These are phyloP conservation scores for Dasypogon diadema DNA, from an alignment of 2,888 invertebrate species.

Conservation along the genomic window DNA sequence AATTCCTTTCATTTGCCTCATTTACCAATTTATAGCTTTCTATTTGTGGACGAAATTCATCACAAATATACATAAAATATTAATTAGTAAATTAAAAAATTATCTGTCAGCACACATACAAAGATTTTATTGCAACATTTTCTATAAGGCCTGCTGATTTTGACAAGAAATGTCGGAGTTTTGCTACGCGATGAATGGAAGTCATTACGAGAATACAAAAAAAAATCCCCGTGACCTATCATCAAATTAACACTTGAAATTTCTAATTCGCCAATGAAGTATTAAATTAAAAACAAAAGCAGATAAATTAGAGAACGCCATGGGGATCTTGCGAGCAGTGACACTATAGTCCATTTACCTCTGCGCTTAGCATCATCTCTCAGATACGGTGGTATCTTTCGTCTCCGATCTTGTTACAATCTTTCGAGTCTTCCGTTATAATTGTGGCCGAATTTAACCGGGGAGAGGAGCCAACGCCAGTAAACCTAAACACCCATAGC, in stretches of 20 bases:
- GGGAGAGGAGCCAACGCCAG: neutral
- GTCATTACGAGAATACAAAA: slow-evolving; percentile 16
- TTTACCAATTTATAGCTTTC: slow-evolving; percentile 16
- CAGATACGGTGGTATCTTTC: slow-evolving; percentile 11
- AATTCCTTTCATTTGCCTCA: slow-evolving; percentile 22
- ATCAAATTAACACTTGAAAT: slow-evolving; percentile 45
- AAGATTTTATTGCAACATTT: neutral
- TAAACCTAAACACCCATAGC: neutral
- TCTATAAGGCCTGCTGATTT: neutral
- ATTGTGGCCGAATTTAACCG: neutral
- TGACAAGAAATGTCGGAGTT: neutral
- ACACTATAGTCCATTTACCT: slow-evolving; percentile 45
- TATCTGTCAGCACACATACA: neutral
- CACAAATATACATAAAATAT: neutral
- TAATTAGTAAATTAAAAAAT: neutral
- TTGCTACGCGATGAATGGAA: slow-evolving; percentile 3
- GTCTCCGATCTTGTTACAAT: slow-evolving; percentile 15
- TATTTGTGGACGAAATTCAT: neutral
- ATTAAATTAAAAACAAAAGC: slow-evolving; percentile 23
- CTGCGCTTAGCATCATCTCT: neutral
- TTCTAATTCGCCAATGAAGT: slow-evolving; percentile 44
- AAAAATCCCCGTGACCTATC: slow-evolving; percentile 29
- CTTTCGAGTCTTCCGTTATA: slow-evolving; percentile 11
- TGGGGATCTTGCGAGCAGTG: slow-evolving; percentile 34
- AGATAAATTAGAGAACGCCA: slow-evolving; percentile 35